Evolutionary conservation across 2,888 invertebrate genomes (phyloP), one percentile per base, ranked within the genome.

Genomic region (Cantharis flavilabris): DNA sequence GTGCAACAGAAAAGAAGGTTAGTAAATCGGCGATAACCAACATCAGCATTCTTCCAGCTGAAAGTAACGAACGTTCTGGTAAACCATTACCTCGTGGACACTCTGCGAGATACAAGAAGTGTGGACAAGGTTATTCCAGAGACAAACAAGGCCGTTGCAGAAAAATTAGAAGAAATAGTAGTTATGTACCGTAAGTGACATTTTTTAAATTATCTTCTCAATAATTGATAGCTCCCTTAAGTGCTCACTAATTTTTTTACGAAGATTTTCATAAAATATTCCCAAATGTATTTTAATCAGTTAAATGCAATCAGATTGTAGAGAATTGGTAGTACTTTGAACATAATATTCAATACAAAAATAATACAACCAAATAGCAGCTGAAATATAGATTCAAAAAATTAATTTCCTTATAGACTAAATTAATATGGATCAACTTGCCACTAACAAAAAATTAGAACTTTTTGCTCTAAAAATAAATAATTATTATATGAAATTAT

Each of bases 71-170:
- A 49, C 49, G 49, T n/a, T 49, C 49, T 7, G n/a, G n/a, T 49
- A 49, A 49, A 49, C 49, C 49, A 49, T 7, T 49, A n/a, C n/a
- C 49, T n/a, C 49, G 49, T 9, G n/a, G 49, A n/a, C 49, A 49
- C 49, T 49, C 49, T 7, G 30, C 83, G 64, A 83, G 84, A 62
- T 82, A 83, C 62, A 82, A 83, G 70, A 83, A 83, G 78, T 89
- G 89, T 78, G 81, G 84, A 0, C 79, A 81, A 20, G 89, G 89
- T 0, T 88, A 83, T 77, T 78, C 84, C 1, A 85, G 86, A 70
- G 88, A 89, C 80, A 87, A 88, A 79, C 84, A 83, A 67, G 88
- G 88, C 9, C 84, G 87, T 77, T 89, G 89, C 78, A 85, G 88
- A 75, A 84, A 87, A 78, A 80, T 87, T 5, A 83, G 84, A 80